Evolutionary conservation across 2,888 invertebrate species (phyloP).

Genomic region (Apamea sordens): DNA sequence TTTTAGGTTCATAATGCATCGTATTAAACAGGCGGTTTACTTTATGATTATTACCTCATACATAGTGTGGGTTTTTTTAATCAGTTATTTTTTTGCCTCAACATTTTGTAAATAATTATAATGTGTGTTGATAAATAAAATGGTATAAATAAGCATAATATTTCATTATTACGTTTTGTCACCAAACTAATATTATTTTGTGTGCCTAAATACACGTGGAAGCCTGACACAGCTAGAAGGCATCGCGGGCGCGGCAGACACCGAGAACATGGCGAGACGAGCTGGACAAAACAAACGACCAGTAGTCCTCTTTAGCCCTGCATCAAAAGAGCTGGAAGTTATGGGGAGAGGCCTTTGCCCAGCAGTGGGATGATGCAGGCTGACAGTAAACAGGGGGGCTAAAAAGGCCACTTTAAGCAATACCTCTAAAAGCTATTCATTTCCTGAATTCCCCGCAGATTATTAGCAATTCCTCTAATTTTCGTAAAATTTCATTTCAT

Average conservation of each 20-base stretch:
- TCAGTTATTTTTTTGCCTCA: not conserved
- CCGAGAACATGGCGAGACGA: not conserved
- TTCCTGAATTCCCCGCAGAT: no score
- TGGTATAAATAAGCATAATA: not conserved
- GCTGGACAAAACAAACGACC: not conserved
- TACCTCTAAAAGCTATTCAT: no score
- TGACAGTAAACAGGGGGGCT: no score
- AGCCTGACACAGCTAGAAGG: not conserved
- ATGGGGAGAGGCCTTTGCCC: no score
- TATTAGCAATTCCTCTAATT: no score
- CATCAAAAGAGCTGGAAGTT: not conserved
- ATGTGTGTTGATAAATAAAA: constrained; percentile 4
- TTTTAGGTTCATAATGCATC: not conserved
- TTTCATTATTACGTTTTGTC: not conserved
- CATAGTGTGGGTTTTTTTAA: not conserved
- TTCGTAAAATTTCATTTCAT: no score
- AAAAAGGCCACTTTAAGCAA: no score
- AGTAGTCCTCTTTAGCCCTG: not conserved
- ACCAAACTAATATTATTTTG: not conserved
- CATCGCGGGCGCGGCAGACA: not conserved
- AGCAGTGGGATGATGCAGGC: no score
- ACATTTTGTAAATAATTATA: not conserved
- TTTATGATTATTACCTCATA: not conserved
- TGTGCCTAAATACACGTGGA: not conserved
- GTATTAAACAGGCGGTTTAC: not conserved